phyloP scores from a whole-genome alignment of 2,888 invertebrate species.

The Melinaea marsaeus region DNA sequence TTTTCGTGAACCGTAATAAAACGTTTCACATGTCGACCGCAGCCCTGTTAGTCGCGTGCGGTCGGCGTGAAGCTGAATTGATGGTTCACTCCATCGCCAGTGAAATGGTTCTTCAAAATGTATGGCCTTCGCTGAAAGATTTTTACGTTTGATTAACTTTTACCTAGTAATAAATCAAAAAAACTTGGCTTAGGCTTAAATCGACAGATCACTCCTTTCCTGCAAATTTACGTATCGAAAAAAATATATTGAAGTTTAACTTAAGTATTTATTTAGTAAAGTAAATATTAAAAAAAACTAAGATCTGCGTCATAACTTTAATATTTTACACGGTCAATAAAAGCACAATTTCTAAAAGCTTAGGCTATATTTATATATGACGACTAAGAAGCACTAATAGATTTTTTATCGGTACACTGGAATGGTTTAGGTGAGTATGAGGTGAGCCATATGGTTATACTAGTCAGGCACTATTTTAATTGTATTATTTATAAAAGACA shows the following conservation, averaged over 20 bases:
- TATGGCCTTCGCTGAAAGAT: conserved; percentile 69
- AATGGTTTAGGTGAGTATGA: not conserved
- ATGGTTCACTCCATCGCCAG: conserved; percentile 74
- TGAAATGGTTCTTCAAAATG: conserved; percentile 75
- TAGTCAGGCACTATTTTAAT: no score
- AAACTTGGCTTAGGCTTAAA: not conserved
- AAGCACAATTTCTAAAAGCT: not conserved
- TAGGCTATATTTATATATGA: not conserved
- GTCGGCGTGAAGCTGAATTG: conserved; percentile 73
- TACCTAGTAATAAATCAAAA: conserved; percentile 11
- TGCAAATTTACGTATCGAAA: not conserved
- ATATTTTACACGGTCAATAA: not conserved
- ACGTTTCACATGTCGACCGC: conserved; percentile 71
- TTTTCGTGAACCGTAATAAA: conserved; percentile 68
- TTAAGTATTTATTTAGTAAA: no score
- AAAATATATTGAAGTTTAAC: no score
- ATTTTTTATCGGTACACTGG: not conserved
- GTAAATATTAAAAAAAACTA: not conserved
- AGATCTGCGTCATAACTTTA: not conserved
- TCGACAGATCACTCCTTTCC: no score
- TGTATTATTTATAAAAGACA: no score
- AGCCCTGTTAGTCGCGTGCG: conserved; percentile 61
- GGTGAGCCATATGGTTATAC: no score
- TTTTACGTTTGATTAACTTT: conserved; percentile 74
- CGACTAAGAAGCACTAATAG: conserved; percentile 4